Percentiles rank a stretch among this genome's conserved stretches.
Evolutionary conservation across 2,113 vertebrate genomes (phyloP).

Genomic region (Arvicanthis niloticus): DNA sequence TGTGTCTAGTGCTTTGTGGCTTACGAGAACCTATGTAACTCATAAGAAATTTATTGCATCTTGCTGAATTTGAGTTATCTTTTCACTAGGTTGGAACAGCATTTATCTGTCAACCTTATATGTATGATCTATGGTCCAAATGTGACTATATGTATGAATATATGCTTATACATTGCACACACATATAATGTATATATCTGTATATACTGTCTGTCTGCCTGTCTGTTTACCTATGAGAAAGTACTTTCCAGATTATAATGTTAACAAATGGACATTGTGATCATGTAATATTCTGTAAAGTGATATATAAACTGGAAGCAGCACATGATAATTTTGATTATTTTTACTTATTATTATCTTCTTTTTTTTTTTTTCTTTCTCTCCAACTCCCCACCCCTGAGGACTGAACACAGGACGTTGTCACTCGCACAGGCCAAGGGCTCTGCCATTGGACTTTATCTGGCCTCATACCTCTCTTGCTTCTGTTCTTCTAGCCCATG

Average conservation of each 20-base stretch:
- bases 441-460: not conserved
- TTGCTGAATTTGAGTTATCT: constrained; percentile 11
- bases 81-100: constrained; percentile 7
- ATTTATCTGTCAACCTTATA: not conserved
- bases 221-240: not conserved
- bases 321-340: not conserved
- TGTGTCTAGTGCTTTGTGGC: not conserved
- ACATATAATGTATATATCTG: not conserved
- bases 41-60: not conserved
- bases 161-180: not conserved
- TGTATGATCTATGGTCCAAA: not conserved
- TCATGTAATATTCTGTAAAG: not conserved
- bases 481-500: constrained; percentile 21
- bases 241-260: not conserved
- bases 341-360: constrained; percentile 48
- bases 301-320: not conserved
- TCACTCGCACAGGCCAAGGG: too few species aligned
- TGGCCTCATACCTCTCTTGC: constrained; percentile 20
- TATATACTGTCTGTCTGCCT: not conserved
- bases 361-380: not conserved
- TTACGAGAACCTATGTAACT: not conserved
- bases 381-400: too few species aligned
- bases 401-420: not conserved
- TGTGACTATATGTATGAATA: not conserved
- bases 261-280: not conserved